Evolutionary conservation across 2,797 vertebrate species (phyloP).

Genomic region (Cyprinella venusta): DNA sequence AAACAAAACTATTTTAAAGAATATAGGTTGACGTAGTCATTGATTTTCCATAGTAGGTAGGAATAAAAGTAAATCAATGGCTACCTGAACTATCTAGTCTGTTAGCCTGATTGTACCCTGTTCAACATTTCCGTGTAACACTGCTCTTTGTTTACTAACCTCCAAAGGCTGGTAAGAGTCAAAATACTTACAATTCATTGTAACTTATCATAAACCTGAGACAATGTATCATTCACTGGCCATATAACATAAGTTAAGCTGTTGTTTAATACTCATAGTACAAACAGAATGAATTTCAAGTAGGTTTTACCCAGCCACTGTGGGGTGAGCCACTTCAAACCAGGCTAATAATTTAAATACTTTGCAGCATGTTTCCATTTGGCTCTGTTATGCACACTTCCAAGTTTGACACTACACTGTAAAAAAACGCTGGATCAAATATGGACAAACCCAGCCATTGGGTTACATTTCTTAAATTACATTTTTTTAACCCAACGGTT

Average conservation of each 20-base stretch:
- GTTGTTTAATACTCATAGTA: slow-evolving; percentile 62
- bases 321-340: slow-evolving; percentile 4
- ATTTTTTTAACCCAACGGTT: too few species aligned
- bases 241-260: slow-evolving; percentile 12
- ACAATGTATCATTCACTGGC: slow-evolving; percentile 23
- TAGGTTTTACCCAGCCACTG: slow-evolving; percentile 39
- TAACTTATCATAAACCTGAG: slow-evolving; percentile 29
- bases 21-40: too few species aligned
- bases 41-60: too few species aligned
- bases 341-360: slow-evolving; percentile 5
- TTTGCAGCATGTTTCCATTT: slow-evolving; percentile 23
- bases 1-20: too few species aligned
- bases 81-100: too few species aligned
- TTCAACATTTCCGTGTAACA: not conserved
- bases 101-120: not conserved
- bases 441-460: too few species aligned
- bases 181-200: not conserved
- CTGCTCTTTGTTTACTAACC: slow-evolving; percentile 17
- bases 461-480: too few species aligned
- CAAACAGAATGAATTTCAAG: slow-evolving; percentile 38
- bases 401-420: slow-evolving; percentile 7
- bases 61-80: too few species aligned
- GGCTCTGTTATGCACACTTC: slow-evolving; percentile 3
- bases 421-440: too few species aligned
- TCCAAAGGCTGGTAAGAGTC: not conserved